Conservation (phyloP, 2,888 invertebrate species). For the Brachypterus glaber region DNA sequence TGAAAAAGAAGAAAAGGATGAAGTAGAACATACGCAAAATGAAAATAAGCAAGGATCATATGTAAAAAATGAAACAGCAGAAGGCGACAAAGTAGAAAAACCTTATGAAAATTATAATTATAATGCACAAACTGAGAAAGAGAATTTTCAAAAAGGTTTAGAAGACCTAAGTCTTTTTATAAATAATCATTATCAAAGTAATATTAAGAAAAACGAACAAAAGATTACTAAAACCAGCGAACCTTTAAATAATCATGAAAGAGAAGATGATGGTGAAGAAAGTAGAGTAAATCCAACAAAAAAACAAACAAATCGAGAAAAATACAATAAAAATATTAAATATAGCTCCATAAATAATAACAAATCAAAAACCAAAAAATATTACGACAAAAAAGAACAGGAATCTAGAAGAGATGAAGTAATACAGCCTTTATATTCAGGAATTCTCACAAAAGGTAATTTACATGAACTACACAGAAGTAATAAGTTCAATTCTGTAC, state of each 20-base stretch:
- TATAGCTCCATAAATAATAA: conserved; percentile 9
- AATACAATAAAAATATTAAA: conserved; percentile 7
- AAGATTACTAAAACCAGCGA: not conserved
- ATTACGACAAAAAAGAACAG: conserved; percentile 6
- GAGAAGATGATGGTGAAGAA: conserved; percentile 2
- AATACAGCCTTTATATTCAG: conserved; percentile 30
- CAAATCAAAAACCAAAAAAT: conserved; percentile 7
- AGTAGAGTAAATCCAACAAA: conserved; percentile 1
- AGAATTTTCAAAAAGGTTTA: conserved; percentile 5
- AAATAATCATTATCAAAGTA: conserved; percentile 1
- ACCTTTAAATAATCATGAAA: not conserved
- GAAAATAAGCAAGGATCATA: not conserved
- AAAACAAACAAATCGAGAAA: conserved; percentile 9
- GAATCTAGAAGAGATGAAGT: not conserved
- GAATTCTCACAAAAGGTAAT: conserved; percentile 25
- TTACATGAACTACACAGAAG: conserved; percentile 30
- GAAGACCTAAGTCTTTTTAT: conserved; percentile 16
- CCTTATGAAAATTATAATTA: too few species aligned
- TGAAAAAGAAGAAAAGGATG: not conserved
- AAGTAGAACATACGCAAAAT: not conserved
- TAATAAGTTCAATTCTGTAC: conserved; percentile 32
- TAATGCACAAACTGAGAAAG: not conserved
- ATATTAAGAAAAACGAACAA: conserved; percentile 1
- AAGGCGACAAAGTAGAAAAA: too few species aligned
- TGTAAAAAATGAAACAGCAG: too few species aligned